These are phyloP conservation scores for Piprites chloris DNA, from an alignment of 2,113 vertebrate genomes.

Conservation along the genomic window DNA sequence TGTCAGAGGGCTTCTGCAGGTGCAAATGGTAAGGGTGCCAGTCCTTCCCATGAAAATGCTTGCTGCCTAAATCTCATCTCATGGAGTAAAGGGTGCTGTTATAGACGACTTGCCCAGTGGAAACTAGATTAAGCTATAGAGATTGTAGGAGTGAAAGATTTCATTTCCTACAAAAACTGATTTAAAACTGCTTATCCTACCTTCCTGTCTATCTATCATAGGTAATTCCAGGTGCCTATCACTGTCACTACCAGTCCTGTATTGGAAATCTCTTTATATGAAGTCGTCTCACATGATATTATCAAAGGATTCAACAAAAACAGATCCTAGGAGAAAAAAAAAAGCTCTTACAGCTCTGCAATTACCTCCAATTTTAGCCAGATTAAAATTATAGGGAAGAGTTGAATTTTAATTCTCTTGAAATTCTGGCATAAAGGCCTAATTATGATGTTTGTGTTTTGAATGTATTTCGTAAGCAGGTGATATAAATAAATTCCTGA, in stretches of 20 bases:
- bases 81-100: not conserved
- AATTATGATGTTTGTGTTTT: constrained; percentile 30
- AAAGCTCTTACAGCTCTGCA: not conserved
- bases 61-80: not conserved
- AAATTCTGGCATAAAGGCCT: constrained; percentile 18
- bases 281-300: not conserved
- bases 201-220: not conserved
- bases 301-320: constrained; percentile 16
- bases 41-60: not conserved
- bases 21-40: not conserved
- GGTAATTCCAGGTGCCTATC: constrained; percentile 23
- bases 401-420: constrained; percentile 28
- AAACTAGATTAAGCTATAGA: not conserved
- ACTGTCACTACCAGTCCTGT: not conserved
- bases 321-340: not conserved
- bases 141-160: not conserved
- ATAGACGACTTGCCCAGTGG: not conserved
- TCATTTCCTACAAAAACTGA: constrained; percentile 2
- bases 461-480: constrained; percentile 25
- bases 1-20: not conserved
- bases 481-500: constrained; percentile 29
- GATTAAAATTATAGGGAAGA: constrained; percentile 45
- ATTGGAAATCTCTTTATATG: not conserved
- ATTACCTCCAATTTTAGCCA: constrained; percentile 29
- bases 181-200: constrained; percentile 20